Base-by-base conservation (phyloP, 2,888 invertebrate genomes). In the Ornithoptera alexandrae region DNA sequence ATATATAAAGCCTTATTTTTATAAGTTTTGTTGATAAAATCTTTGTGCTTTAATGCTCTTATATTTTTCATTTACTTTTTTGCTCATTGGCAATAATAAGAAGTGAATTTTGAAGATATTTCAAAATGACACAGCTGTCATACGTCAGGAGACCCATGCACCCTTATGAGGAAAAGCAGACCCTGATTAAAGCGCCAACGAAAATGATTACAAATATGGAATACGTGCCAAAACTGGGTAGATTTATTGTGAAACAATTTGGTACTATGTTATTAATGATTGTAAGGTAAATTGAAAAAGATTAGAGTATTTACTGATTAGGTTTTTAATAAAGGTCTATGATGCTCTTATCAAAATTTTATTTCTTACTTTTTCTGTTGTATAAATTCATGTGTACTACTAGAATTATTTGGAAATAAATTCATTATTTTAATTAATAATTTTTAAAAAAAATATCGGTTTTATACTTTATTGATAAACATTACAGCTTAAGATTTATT, bases 111-210 rank as follows among this genome's bases (percentile, higher is more conserved):
- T 50, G 50, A 50, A 50, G 50, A 62, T 62, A 67, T 61, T 62
- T 67, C 61, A 64, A 64, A 63, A 68, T 64, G 50, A 68, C 63
- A 64, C 68, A 64, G 22, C 64, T 59, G 64, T 53, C 64, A 64
- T 46, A 36, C 18, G 20, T 46, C 61, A 24, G 46, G 42, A 56
- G 58, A 63, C 50, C 46, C 46, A 68, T 53, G 59, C 36, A 24
- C 36, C 68, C 68, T 63, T 68, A 63, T 68, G 36, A 18, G 64
- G 64, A 68, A 68, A 58, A 63, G 63, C 64, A 22, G 58, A 20
- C 65, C 22, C 59, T 59, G 68, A 59, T 68, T 68, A 50, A n/a
- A 60, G 59, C 50, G 10, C 64, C 36, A 53, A 60, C 63, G 59
- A 59, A 39, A 60, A 60, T 7, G 17, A 10, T 50, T 60, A 58